Evolutionary conservation across 2,113 vertebrate genomes (phyloP), one percentile per base, ranked within the genome.

Genomic region (Clarias macrocephalus): DNA sequence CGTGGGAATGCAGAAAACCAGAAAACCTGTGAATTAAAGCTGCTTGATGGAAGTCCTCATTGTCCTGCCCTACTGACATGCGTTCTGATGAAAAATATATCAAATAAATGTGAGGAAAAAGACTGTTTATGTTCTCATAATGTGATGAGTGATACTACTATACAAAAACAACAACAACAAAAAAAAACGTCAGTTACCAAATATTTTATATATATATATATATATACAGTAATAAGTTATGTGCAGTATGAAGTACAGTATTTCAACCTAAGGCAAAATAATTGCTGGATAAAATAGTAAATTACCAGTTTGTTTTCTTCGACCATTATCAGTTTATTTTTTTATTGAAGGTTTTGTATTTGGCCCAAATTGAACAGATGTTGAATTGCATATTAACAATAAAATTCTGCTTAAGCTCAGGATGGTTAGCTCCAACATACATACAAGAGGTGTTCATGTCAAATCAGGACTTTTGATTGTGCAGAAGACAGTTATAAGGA

Each of bases 81-180:
- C 76, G 62, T 86, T 68, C 75, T 86, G 85, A 60, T 70, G 77
- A 86, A 85, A 85, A 85, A 30, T 37, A 48, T n/a, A 57, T 30
- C 59, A 54, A 60, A 66, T 63, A 52, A 42, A 12, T 80, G 10
- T 2, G 19, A 16, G 5, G 13, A 23, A 48, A 48, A 65, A 65
- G 63, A 57, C 21, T 52, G 25, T 30, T 56, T 70, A 59, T 48
- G 52, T 19, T 80, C 72, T 66, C 62, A 30, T 21, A 77, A 23
- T 76, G 60, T 66, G 21, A 18, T 70, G 4, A 10, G 28, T 56
- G 30, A 23, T 59, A 63, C 57, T 59, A 5, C 63, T 9, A 33
- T 18, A 28, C 23, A 5, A 33, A 25, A 48, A 30, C 57, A n/a
- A n/a, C n/a, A n/a, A n/a, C n/a, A n/a, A n/a, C n/a, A 33, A 33